phyloP scores from a whole-genome alignment of 2,888 invertebrate species.

The Lingula anatina region DNA sequence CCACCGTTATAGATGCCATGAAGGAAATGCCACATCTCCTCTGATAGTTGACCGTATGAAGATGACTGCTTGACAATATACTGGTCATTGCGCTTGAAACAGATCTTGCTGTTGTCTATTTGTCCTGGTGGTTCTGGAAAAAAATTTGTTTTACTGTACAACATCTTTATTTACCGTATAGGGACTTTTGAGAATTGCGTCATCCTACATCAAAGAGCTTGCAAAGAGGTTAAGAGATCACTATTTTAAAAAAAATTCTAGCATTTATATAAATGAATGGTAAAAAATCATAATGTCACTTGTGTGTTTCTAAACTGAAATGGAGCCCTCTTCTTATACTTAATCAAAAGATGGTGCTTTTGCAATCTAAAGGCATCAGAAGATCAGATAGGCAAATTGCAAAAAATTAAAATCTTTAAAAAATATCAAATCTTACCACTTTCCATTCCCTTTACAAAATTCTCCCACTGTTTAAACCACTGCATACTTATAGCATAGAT shows the following conservation, averaged over 20 bases:
- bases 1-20: conserved; percentile 83
- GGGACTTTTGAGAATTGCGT: background rate
- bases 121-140: conserved; percentile 72
- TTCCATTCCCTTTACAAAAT: conserved; percentile 72
- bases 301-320: too few species aligned
- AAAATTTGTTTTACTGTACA: background rate
- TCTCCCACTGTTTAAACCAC: conserved; percentile 89
- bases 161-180: background rate
- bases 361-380: too few species aligned
- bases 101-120: conserved; percentile 77
- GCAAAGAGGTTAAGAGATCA: background rate
- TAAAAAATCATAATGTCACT: too few species aligned
- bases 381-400: background rate
- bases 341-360: too few species aligned
- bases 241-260: background rate
- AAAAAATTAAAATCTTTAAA: background rate
- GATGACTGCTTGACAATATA: conserved; percentile 35
- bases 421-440: conserved; percentile 42
- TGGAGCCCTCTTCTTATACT: too few species aligned
- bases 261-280: background rate
- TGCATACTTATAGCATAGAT: conserved; percentile 78
- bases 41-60: conserved; percentile 64
- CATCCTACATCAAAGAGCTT: background rate
- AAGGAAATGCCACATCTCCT: conserved; percentile 83
- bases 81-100: conserved; percentile 47